A percentile compares a stretch with the other conserved stretches of the same genome.
Evolutionary conservation across 2,888 invertebrate genomes (phyloP).

Genomic region (Caenorhabditis panamensis): DNA sequence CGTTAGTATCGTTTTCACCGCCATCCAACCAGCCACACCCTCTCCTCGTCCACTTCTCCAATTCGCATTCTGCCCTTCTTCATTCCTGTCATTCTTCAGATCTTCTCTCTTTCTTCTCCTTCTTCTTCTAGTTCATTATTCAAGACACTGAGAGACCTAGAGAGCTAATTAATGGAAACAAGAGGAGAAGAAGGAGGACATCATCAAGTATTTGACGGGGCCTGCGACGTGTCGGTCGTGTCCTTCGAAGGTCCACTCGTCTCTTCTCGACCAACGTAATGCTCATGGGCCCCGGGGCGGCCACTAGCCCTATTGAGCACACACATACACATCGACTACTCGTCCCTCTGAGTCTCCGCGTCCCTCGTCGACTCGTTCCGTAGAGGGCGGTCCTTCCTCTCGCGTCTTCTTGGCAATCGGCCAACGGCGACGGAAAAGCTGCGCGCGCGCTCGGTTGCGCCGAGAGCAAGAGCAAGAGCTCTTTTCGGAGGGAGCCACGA

Average conservation of each 20-base stretch:
- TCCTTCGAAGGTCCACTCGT: conserved; percentile 19
- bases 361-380: conserved; percentile 1
- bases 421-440: conserved; percentile 29
- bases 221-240: neutral
- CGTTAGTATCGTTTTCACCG: conserved; percentile 16
- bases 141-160: conserved; percentile 18
- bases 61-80: neutral
- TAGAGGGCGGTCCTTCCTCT: conserved; percentile 13
- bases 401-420: conserved; percentile 25
- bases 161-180: conserved; percentile 20
- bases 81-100: conserved; percentile 14
- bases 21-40: conserved; percentile 19
- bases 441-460: conserved; percentile 11
- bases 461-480: conserved; percentile 43
- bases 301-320: conserved; percentile 20
- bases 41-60: no score
- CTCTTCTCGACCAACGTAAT: conserved; percentile 9
- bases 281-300: conserved; percentile 2
- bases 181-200: neutral
- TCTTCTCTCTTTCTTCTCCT: conserved; percentile 22
- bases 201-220: conserved; percentile 9
- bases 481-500: conserved; percentile 37
- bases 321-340: conserved; percentile 5
- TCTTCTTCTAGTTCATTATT: conserved; percentile 23
- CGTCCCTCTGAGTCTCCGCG: conserved; percentile 2